These are phyloP conservation scores for Ectemnius cavifrons DNA, from an alignment of 2,888 invertebrate species.

Conservation along the genomic window DNA sequence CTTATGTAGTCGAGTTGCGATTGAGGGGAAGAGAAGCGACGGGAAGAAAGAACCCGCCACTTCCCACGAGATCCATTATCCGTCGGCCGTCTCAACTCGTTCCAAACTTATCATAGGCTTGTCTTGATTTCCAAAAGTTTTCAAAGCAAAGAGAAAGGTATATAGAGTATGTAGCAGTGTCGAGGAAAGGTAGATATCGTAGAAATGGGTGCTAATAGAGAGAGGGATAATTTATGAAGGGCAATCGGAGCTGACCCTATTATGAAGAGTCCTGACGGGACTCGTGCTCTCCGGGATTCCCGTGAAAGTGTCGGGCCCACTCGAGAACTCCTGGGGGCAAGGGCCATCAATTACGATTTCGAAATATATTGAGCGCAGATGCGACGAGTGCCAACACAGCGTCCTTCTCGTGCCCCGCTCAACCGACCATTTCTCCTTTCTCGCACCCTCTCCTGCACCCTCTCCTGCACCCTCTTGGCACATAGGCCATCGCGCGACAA, in stretches of 20 bases:
- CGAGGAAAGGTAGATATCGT: too few species aligned
- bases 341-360: conserved; percentile 74
- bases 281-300: conserved; percentile 16
- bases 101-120: conserved; percentile 15
- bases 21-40: conserved; percentile 41
- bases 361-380: conserved; percentile 76
- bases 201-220: background rate
- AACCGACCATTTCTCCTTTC: conserved; percentile 60
- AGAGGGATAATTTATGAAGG: conserved; percentile 35
- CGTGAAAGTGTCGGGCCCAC: conserved; percentile 52
- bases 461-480: conserved; percentile 42
- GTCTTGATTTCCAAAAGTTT: too few species aligned
- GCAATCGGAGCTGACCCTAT: conserved; percentile 33
- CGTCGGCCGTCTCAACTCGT: conserved; percentile 23
- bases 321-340: conserved; percentile 59
- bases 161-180: too few species aligned
- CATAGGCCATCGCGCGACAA: conserved; percentile 39
- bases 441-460: conserved; percentile 43
- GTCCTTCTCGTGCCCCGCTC: conserved; percentile 50
- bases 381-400: conserved; percentile 67
- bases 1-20: conserved; percentile 24
- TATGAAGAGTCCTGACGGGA: conserved; percentile 54
- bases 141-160: too few species aligned
- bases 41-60: conserved; percentile 47
- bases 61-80: conserved; percentile 40